Conservation (phyloP, 2,113 vertebrate genomes). For the Planiliza haematocheilus region DNA sequence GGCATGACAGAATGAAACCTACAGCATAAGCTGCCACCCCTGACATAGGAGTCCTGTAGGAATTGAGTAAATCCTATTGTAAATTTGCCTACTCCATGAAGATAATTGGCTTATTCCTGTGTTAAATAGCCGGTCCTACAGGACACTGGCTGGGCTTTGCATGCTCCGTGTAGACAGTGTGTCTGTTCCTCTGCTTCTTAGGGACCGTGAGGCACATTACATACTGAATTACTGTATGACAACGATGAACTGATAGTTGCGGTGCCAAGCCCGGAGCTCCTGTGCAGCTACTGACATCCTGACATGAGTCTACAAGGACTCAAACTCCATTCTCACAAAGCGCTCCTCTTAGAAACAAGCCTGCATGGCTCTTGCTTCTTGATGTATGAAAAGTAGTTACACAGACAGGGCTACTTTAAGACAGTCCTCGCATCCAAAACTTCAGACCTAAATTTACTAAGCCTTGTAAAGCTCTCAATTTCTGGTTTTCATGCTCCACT, state of each 20-base stretch:
- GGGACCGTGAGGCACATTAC: slow-evolving; percentile 79
- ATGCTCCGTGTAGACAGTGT: slow-evolving; percentile 68
- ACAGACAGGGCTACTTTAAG: slow-evolving; percentile 36
- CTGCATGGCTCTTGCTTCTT: slow-evolving; percentile 16
- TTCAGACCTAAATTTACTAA: slow-evolving; percentile 34
- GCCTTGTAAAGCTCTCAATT: slow-evolving; percentile 39
- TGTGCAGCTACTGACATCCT: slow-evolving; percentile 38
- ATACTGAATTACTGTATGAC: slow-evolving; percentile 79
- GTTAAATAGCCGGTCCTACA: slow-evolving; percentile 79
- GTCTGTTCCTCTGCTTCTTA: slow-evolving; percentile 70
- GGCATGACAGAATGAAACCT: slow-evolving; percentile 47
- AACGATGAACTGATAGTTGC: slow-evolving; percentile 78
- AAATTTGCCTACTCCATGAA: slow-evolving; percentile 73
- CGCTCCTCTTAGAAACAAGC: slow-evolving; percentile 13
- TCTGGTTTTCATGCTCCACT: slow-evolving; percentile 52
- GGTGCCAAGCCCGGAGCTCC: slow-evolving; percentile 32
- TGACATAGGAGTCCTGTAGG: slow-evolving; percentile 73
- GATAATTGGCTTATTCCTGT: slow-evolving; percentile 84
- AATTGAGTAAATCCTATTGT: slow-evolving; percentile 78
- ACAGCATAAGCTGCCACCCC: slow-evolving; percentile 67
- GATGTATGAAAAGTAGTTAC: slow-evolving; percentile 35
- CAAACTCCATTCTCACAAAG: slow-evolving; percentile 30
- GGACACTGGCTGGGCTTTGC: slow-evolving; percentile 76
- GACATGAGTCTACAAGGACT: slow-evolving; percentile 39
- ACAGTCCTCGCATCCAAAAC: slow-evolving; percentile 51